These are phyloP conservation scores for Willisornis vidua DNA, from an alignment of 2,113 vertebrate genomes.

Conservation along the genomic window DNA sequence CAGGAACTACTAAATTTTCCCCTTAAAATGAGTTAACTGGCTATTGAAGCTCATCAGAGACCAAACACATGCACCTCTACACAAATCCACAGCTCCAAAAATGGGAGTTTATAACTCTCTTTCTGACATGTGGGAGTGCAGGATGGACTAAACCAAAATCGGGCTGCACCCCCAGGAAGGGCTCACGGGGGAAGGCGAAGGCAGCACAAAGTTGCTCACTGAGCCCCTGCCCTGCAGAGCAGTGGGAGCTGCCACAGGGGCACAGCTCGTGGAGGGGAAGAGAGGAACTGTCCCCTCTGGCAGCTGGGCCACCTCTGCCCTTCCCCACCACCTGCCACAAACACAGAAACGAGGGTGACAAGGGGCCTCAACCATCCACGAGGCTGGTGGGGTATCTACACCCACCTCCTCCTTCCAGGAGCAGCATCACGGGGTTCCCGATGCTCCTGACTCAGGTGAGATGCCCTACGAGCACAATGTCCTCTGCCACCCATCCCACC, in stretches of 20 bases:
- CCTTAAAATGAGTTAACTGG: not conserved
- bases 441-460: not conserved
- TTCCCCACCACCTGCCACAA: not conserved
- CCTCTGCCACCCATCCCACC: not conserved
- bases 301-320: not conserved
- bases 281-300: not conserved
- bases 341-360: too few relatives aligned
- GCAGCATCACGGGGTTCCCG: fast-evolving
- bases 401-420: not conserved
- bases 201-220: not conserved
- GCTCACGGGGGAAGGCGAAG: not conserved
- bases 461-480: not conserved
- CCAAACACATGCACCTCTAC: not conserved
- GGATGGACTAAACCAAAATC: not conserved
- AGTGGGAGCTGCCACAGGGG: too few relatives aligned
- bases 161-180: not conserved
- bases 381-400: not conserved
- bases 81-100: not conserved
- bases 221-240: not conserved
- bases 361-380: not conserved
- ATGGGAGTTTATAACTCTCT: not conserved
- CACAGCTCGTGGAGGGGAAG: not conserved
- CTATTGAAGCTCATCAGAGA: not conserved
- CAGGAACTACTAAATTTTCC: not conserved
- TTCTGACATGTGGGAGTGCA: not conserved